These are phyloP conservation scores for Andrena bucephala DNA, from an alignment of 2,888 invertebrate genomes.

Conservation along the genomic window DNA sequence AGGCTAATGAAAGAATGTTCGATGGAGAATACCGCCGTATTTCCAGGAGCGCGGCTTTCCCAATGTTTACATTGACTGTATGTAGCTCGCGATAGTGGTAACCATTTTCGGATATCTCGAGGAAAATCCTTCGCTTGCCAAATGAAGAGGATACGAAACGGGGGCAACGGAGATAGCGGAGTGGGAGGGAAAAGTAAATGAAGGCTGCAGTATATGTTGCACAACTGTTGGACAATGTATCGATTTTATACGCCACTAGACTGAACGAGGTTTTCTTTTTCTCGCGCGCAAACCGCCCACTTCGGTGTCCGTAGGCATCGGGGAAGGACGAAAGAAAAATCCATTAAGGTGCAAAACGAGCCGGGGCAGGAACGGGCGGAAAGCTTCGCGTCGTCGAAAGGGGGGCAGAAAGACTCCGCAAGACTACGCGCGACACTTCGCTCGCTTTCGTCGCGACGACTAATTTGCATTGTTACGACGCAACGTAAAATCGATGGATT, in stretches of 20 bases:
- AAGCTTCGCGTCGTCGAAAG: background rate
- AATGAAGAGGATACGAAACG: background rate
- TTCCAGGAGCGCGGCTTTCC: too few relatives aligned
- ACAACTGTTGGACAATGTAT: constrained; percentile 48
- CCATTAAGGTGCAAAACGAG: constrained; percentile 13
- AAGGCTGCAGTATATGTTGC: constrained; percentile 32
- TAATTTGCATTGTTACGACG: constrained; percentile 8
- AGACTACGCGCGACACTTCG: background rate
- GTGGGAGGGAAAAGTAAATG: constrained; percentile 25
- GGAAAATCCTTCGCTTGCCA: background rate
- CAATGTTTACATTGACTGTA: too few relatives aligned
- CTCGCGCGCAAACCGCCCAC: constrained; percentile 2
- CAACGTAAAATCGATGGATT: constrained; percentile 22
- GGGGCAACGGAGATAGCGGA: background rate
- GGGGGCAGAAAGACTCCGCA: background rate
- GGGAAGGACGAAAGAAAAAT: background rate
- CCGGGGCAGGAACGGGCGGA: background rate
- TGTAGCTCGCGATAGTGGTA: too few relatives aligned
- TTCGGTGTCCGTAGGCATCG: constrained; percentile 8
- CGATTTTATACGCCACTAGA: constrained; percentile 47
- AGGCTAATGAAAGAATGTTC: background rate
- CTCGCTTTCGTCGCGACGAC: background rate
- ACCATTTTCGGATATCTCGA: background rate
- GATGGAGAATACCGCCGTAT: too few relatives aligned
- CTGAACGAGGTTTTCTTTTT: constrained; percentile 16